Conservation (phyloP, 1,140 invertebrate species). For the Hypsibius dujardini region DNA sequence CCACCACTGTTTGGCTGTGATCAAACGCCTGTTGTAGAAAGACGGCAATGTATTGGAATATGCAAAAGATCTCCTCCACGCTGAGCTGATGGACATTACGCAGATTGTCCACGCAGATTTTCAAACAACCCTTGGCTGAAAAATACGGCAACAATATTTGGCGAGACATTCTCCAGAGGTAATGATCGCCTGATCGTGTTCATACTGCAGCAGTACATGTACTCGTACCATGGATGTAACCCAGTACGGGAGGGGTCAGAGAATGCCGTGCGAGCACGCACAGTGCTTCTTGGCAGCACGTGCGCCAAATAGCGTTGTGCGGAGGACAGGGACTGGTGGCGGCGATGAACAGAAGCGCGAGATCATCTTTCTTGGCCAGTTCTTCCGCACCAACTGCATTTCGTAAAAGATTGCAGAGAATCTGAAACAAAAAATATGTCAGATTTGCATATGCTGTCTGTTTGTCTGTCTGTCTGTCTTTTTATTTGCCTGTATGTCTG, state of each 20-base stretch:
- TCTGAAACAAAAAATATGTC: conserved; percentile 36
- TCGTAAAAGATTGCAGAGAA: conserved; percentile 79
- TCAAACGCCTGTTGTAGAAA: conserved; percentile 14
- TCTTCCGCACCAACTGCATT: conserved; percentile 78
- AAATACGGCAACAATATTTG: conserved; percentile 25
- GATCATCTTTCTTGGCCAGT: conserved; percentile 82
- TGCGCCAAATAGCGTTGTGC: conserved; percentile 84
- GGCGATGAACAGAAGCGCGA: conserved; percentile 82
- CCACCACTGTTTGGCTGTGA: conserved; percentile 54
- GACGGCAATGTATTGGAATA: conserved; percentile 28
- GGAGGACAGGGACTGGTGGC: conserved; percentile 82
- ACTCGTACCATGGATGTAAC: conserved; percentile 85
- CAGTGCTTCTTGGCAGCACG: conserved; percentile 83
- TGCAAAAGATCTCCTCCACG: conserved; percentile 90
- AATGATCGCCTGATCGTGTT: not conserved
- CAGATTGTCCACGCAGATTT: conserved; percentile 89
- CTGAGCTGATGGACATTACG: conserved; percentile 60
- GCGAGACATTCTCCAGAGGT: not conserved
- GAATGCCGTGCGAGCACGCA: conserved; percentile 87
- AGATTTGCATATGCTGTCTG: too few relatives aligned
- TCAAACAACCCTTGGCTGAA: conserved; percentile 82
- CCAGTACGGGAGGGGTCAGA: conserved; percentile 70
- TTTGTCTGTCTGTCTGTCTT: too few relatives aligned
- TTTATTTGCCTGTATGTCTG: too few relatives aligned
- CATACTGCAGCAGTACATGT: not conserved